phyloP scores from a whole-genome alignment of 2,797 vertebrate species.

The Periophthalmus magnuspinnatus region DNA sequence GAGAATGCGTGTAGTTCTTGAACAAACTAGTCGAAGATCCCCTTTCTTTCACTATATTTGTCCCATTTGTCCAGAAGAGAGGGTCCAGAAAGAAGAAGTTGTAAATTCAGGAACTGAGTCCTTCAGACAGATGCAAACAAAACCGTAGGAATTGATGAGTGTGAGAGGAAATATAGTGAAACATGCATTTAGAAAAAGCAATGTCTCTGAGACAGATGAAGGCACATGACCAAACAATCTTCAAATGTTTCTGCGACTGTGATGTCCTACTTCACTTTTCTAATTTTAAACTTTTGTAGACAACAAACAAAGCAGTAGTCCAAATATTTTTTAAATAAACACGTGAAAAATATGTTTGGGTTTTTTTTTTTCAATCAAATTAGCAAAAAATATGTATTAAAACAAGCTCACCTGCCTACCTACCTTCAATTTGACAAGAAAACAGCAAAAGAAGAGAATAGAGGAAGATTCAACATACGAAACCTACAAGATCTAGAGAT shows the following conservation, averaged over 20 bases:
- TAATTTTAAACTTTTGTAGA: background rate
- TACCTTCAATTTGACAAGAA: background rate
- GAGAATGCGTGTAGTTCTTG: slow-evolving; percentile 16
- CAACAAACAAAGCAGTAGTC: too few species aligned
- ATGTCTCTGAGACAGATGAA: slow-evolving; percentile 23
- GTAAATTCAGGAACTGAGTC: slow-evolving; percentile 65
- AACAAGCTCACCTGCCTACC: background rate
- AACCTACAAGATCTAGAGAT: background rate
- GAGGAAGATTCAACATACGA: background rate
- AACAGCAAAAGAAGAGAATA: background rate
- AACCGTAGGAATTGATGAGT: slow-evolving; percentile 46
- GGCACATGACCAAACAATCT: background rate
- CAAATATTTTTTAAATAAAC: too few species aligned
- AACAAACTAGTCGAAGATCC: slow-evolving; percentile 15
- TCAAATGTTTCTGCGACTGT: background rate
- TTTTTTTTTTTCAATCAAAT: too few species aligned
- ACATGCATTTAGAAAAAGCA: slow-evolving; percentile 31
- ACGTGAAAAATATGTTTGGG: too few species aligned
- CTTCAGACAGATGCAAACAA: slow-evolving; percentile 38
- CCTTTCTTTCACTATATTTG: slow-evolving; percentile 14
- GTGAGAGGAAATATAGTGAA: slow-evolving; percentile 52
- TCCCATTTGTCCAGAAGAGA: slow-evolving; percentile 1
- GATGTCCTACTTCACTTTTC: background rate
- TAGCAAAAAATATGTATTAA: background rate
- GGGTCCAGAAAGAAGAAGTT: slow-evolving; percentile 69